Percentiles rank a stretch among this genome's conserved stretches.
Evolutionary conservation across 2,113 vertebrate genomes (phyloP).

Genomic region (Burhinus oedicnemus): DNA sequence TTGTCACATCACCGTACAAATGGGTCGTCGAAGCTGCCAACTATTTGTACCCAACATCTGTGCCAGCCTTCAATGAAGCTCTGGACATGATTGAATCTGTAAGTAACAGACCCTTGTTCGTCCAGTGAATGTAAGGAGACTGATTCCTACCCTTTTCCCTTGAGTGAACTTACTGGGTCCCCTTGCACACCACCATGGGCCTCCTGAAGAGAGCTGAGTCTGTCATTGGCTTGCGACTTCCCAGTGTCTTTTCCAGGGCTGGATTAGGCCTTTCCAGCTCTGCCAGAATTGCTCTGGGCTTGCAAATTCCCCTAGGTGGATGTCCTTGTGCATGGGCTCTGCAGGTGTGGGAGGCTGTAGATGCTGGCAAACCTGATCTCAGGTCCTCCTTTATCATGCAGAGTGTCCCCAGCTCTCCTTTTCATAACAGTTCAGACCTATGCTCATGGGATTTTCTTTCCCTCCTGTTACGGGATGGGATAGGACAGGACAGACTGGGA

Average conservation of each 20-base stretch:
- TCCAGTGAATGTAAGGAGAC: not conserved
- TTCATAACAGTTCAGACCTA: rapidly evolving
- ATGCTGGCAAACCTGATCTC: not conserved
- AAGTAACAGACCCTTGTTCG: constrained; percentile 38
- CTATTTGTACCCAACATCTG: constrained; percentile 82
- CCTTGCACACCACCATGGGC: not conserved
- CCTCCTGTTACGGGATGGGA: not conserved
- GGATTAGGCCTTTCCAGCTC: not conserved
- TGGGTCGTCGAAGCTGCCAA: constrained; percentile 92
- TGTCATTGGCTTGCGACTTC: not conserved
- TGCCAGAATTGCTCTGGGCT: not conserved
- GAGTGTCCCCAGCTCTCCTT: not conserved
- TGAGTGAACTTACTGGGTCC: not conserved
- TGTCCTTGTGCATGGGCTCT: not conserved
- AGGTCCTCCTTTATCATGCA: not conserved
- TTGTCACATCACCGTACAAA: constrained; percentile 68
- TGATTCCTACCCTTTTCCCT: not conserved
- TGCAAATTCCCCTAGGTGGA: not conserved
- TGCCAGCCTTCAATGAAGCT: constrained; percentile 85
- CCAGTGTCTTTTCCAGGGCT: not conserved
- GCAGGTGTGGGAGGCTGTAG: not conserved
- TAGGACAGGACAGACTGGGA: not conserved
- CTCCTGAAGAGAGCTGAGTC: not conserved
- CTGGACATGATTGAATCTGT: constrained; percentile 94
- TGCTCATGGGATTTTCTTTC: not conserved